Base-by-base conservation (phyloP, 2,113 vertebrate species). In the Clarias batrachus region DNA sequence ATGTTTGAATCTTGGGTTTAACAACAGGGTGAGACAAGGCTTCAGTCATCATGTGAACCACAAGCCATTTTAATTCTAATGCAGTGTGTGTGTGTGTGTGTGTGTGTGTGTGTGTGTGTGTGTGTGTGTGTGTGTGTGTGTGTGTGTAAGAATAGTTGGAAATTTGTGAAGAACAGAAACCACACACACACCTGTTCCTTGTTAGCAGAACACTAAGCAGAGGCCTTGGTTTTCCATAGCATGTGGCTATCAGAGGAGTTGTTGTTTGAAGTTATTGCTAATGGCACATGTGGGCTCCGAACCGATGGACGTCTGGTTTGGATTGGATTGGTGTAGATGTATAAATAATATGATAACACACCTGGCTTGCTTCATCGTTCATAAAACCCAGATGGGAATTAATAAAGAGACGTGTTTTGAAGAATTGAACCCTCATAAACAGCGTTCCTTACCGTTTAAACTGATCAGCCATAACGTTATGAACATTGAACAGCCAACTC, bases 41-140 rank as follows among this genome's bases (percentile, higher is more conserved):
- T 68, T 82, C 33, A 56, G 16, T 82, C 30, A 68, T 68, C 48
- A 68, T 82, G 54, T 76, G 57, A 81, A 30, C 78, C 30, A 79
- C 27, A 81, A 60, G 23, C 27, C 27, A 37, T 37, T 60, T 81
- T 13, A 62, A 37, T 23, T 81, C 33, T 41, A 2, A 81, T 37
- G 27, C 7, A 21, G 77, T 56, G 77, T 79, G 48, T 52, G 48
- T 52, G 3, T 14, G 48, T 30, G n/a, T n/a, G 41, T 74, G 71
- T 74, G 17, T 21, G 14, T 33, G 77, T 54, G 76, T 79, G 41
- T 48, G 71, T 23, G 71, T 52, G 41, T 74, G 71, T 74, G 17
- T 21, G 41, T 48, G 71, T 30, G 11, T n/a, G 9, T 70, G 66
- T 70, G 30, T 70, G 66, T 33, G n/a, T 71, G 48, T 54, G 74